Percentiles rank a stretch among this genome's conserved stretches.
These are phyloP conservation scores for Morelia viridis DNA, from an alignment of 2,797 vertebrate genomes.

Conservation along the genomic window DNA sequence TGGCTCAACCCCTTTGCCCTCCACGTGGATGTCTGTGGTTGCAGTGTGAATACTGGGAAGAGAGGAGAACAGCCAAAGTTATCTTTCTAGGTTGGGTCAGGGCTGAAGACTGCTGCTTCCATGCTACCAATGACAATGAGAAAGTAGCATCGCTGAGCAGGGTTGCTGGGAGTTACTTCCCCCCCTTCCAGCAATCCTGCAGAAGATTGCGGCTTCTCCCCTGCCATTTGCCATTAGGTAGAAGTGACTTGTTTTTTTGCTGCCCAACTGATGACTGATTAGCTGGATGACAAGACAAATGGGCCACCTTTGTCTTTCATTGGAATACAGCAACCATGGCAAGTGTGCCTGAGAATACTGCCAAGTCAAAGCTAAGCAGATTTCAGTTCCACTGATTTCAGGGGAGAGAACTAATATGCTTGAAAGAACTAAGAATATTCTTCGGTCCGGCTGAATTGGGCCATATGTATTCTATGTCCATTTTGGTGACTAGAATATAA, in stretches of 20 bases:
- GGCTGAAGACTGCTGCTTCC: neutral
- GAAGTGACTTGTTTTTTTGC: neutral
- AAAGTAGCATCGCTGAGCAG: neutral
- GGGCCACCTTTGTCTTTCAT: neutral
- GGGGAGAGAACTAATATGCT: neutral
- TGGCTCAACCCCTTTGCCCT: neutral
- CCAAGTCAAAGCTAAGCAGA: neutral
- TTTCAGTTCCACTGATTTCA: neutral
- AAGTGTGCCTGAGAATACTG: neutral
- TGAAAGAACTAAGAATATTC: neutral
- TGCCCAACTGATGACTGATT: neutral
- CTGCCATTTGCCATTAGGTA: neutral
- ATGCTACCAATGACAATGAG: neutral
- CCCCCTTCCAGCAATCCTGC: neutral
- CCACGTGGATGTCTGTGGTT: neutral
- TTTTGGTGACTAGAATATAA: constrained; percentile 9
- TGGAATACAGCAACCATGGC: neutral
- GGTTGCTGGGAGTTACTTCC: neutral
- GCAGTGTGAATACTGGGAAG: neutral
- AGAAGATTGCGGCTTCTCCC: neutral
- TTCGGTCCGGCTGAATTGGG: neutral
- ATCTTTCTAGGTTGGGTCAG: neutral
- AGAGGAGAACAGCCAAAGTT: neutral
- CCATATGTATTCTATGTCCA: neutral
- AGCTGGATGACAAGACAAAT: neutral